Conservation (phyloP, 2,888 invertebrate species). For the Hirtodrosophila confusa region DNA sequence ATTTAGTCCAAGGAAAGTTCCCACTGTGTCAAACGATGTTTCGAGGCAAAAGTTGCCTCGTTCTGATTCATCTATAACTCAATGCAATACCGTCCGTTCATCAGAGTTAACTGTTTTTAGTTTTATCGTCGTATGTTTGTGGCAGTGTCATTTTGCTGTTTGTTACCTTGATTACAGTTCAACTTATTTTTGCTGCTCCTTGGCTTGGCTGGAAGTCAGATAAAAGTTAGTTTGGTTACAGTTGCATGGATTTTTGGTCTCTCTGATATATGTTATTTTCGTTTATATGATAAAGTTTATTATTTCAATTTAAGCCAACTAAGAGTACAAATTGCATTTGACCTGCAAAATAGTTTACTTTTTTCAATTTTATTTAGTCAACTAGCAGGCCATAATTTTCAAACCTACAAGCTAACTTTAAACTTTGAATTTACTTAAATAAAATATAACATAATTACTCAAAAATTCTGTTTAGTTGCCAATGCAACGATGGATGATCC, state of each 20-base stretch:
- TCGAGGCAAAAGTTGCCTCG: constrained; percentile 3
- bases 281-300: constrained; percentile 35
- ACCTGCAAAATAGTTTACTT: neutral
- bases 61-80: constrained; percentile 5
- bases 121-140: constrained; percentile 45
- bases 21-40: neutral
- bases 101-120: constrained; percentile 14
- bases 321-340: constrained; percentile 26
- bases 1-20: neutral
- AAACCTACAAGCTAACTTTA: neutral
- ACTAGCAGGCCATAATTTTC: neutral
- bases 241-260: constrained; percentile 18
- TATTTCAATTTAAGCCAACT: constrained; percentile 23
- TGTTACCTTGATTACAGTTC: constrained; percentile 49
- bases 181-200: constrained; percentile 31
- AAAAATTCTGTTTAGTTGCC: neutral
- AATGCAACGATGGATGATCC: constrained; percentile 30
- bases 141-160: constrained; percentile 33
- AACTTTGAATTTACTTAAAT: neutral
- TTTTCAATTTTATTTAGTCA: neutral
- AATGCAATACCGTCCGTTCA: constrained; percentile 1
- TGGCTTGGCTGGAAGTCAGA: constrained; percentile 3
- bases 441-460: neutral
- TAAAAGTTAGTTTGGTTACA: constrained; percentile 33
- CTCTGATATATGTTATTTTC: constrained; percentile 19